phyloP scores from a whole-genome alignment of 2,113 vertebrate species.

The Pluvialis apricaria region DNA sequence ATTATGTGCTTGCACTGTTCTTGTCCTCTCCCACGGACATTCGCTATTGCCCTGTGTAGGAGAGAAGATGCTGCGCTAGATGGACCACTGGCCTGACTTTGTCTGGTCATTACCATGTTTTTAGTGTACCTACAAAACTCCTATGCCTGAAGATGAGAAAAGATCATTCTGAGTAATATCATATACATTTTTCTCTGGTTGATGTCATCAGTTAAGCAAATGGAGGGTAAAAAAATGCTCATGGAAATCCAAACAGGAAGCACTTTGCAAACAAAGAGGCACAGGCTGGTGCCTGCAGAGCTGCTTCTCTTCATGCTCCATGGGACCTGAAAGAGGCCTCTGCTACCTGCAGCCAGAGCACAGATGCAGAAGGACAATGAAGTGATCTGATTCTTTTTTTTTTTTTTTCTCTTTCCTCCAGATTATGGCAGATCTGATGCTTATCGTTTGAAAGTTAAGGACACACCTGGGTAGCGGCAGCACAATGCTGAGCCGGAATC shows the following conservation, averaged over 20 bases:
- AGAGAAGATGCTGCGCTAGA: neutral
- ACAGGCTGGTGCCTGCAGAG: slow-evolving; percentile 34
- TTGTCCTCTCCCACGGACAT: neutral
- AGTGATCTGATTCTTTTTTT: neutral
- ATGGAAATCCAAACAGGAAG: slow-evolving; percentile 58
- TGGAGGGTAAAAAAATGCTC: slow-evolving; percentile 34
- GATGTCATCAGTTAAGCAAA: slow-evolving; percentile 41
- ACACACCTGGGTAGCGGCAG: neutral
- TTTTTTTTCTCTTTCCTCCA: neutral
- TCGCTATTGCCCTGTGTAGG: neutral
- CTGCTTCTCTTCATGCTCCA: slow-evolving; percentile 34
- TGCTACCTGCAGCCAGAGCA: slow-evolving; percentile 2
- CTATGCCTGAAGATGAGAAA: neutral
- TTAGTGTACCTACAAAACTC: neutral
- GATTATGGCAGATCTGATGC: neutral
- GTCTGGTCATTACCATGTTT: neutral
- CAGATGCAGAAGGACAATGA: neutral
- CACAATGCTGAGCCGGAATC: neutral
- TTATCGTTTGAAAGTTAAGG: neutral
- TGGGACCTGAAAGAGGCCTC: slow-evolving; percentile 6
- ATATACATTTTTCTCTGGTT: neutral
- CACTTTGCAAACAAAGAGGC: slow-evolving; percentile 27
- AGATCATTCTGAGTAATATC: neutral
- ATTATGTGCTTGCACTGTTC: neutral
- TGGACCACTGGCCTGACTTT: neutral